phyloP scores from a whole-genome alignment of 2,113 vertebrate species.

The Psephotus haematonotus region DNA sequence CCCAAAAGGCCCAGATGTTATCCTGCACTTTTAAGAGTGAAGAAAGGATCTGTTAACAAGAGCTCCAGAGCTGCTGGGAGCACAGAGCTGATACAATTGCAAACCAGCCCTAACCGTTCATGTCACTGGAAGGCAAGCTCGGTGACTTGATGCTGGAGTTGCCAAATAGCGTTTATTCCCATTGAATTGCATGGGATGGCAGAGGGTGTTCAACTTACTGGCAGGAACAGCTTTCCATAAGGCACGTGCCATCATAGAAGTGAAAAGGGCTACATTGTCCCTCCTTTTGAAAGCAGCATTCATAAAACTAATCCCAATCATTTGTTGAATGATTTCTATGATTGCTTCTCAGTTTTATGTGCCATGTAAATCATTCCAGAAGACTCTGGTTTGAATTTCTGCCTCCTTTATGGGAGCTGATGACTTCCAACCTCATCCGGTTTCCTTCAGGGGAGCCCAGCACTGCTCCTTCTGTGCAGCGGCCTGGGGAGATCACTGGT shows the following conservation, averaged over 20 bases:
- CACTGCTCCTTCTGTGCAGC: neutral
- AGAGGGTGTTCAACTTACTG: neutral
- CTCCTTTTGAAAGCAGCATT: neutral
- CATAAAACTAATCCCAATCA: slow-evolving; percentile 54
- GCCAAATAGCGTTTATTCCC: neutral
- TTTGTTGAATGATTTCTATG: slow-evolving; percentile 42
- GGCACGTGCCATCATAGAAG: neutral
- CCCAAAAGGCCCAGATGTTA: slow-evolving; percentile 75
- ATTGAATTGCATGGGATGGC: neutral
- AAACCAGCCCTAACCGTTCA: neutral
- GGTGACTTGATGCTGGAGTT: neutral
- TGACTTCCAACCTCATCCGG: slow-evolving; percentile 31
- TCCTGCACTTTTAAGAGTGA: slow-evolving; percentile 69
- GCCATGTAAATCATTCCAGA: slow-evolving; percentile 38
- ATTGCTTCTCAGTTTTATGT: slow-evolving; percentile 43
- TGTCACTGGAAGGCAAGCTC: slow-evolving; percentile 26
- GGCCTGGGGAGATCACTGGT: neutral
- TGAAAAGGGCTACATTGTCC: neutral
- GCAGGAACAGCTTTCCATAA: neutral
- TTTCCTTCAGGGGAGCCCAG: neutral
- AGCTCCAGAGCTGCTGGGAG: slow-evolving; percentile 53
- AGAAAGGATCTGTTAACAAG: slow-evolving; percentile 76
- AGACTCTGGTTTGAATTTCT: slow-evolving; percentile 56
- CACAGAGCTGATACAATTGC: slow-evolving; percentile 51
- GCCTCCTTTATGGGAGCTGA: slow-evolving; percentile 25